Conservation (phyloP, 2,888 invertebrate genomes). For the Diarsia rubi region DNA sequence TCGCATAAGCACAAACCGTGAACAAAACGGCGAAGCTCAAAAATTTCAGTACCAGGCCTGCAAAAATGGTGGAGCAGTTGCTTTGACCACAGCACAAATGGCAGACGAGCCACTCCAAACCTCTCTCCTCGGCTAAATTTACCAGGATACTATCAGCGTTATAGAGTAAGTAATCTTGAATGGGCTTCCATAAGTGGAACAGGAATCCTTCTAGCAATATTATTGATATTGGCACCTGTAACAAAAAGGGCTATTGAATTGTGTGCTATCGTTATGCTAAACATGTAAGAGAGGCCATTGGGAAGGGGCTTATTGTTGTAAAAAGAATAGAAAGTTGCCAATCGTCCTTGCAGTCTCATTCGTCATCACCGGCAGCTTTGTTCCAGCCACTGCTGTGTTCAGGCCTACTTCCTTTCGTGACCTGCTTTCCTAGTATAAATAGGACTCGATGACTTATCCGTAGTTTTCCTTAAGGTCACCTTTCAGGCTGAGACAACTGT, state of each 20-base stretch:
- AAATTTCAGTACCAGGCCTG: slow-evolving; percentile 70
- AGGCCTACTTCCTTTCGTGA: neutral
- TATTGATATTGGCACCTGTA: slow-evolving; percentile 75
- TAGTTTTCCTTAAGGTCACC: neutral
- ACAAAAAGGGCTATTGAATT: slow-evolving; percentile 34
- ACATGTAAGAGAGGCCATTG: neutral
- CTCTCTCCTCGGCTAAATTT: slow-evolving; percentile 68
- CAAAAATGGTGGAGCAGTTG: slow-evolving; percentile 73
- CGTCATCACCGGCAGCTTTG: neutral
- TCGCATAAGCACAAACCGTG: slow-evolving; percentile 64
- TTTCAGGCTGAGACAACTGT: neutral
- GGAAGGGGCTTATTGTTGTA: neutral
- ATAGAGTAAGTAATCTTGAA: slow-evolving; percentile 71
- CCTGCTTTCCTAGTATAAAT: neutral
- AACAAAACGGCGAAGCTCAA: slow-evolving; percentile 73
- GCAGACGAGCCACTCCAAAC: slow-evolving; percentile 77
- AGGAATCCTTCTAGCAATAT: slow-evolving; percentile 75
- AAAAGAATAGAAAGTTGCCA: neutral
- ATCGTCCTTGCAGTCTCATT: neutral
- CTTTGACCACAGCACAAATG: slow-evolving; percentile 74
- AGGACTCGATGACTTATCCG: neutral
- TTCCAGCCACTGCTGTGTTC: slow-evolving; percentile 2
- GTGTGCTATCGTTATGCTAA: neutral
- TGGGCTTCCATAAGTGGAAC: slow-evolving; percentile 71
- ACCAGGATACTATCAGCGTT: slow-evolving; percentile 78